A percentile compares a stretch with the other conserved stretches of the same genome.
These are phyloP conservation scores for Abscondita cerata DNA, from an alignment of 2,888 invertebrate genomes.

Conservation along the genomic window DNA sequence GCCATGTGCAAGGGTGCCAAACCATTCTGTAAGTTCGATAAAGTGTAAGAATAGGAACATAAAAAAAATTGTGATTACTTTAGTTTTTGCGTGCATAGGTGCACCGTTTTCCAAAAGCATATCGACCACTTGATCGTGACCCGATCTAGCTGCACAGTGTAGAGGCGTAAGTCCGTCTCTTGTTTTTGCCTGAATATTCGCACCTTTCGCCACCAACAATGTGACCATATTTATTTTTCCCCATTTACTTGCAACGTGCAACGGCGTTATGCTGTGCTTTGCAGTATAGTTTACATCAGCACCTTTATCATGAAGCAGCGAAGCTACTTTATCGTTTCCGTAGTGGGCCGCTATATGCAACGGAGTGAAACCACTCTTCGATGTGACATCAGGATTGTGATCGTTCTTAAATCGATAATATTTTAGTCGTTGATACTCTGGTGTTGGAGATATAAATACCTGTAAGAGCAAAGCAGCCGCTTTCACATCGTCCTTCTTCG, in stretches of 20 bases:
- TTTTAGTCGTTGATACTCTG: no score
- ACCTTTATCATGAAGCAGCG: slow-evolving; percentile 84
- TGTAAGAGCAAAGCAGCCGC: slow-evolving; percentile 91
- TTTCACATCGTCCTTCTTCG: slow-evolving; percentile 98
- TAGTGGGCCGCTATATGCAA: slow-evolving; percentile 99
- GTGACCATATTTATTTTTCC: slow-evolving; percentile 94
- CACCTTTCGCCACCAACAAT: slow-evolving; percentile 86
- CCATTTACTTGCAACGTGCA: slow-evolving; percentile 99
- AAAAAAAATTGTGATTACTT: slow-evolving; percentile 63
- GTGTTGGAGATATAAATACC: no score
- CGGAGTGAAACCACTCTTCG: slow-evolving; percentile 98
- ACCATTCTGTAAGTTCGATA: slow-evolving; percentile 69
- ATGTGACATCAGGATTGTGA: slow-evolving; percentile 95
- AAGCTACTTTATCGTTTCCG: slow-evolving; percentile 94
- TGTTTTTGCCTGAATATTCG: slow-evolving; percentile 91
- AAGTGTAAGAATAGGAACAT: not conserved
- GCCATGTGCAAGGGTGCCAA: slow-evolving; percentile 98
- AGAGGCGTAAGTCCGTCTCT: slow-evolving; percentile 95
- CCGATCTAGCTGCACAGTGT: slow-evolving; percentile 96
- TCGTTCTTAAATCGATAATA: slow-evolving; percentile 84
- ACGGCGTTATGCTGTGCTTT: slow-evolving; percentile 97
- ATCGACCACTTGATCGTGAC: slow-evolving; percentile 94
- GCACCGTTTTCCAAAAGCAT: slow-evolving; percentile 87
- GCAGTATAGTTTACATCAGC: slow-evolving; percentile 97
- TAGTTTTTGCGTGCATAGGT: slow-evolving; percentile 94